phyloP scores from a whole-genome alignment of 2,888 invertebrate species.

The Andrena dorsata region DNA sequence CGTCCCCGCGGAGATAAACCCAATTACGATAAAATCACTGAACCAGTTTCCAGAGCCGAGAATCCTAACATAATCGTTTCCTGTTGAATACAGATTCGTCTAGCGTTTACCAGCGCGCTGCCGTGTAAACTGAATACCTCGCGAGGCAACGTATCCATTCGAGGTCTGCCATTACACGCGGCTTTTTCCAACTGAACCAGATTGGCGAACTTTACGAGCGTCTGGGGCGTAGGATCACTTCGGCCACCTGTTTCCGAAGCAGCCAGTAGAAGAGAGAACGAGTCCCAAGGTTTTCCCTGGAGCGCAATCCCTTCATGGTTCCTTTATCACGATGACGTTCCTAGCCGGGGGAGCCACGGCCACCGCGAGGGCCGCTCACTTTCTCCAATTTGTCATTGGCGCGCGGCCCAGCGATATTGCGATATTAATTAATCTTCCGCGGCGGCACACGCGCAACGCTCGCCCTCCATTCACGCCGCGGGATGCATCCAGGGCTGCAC shows the following conservation, averaged over 20 bases:
- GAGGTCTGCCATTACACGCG: too few species aligned
- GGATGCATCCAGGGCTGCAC: constrained; percentile 29
- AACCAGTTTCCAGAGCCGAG: constrained; percentile 14
- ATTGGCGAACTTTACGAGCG: too few species aligned
- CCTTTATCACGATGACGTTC: constrained; percentile 72
- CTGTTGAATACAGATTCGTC: neutral
- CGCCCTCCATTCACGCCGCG: constrained; percentile 51
- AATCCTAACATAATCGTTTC: constrained; percentile 20
- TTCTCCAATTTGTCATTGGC: constrained; percentile 79
- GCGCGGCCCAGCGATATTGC: constrained; percentile 71
- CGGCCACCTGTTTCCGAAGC: neutral
- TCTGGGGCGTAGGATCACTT: too few species aligned
- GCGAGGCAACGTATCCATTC: neutral
- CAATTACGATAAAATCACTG: constrained; percentile 13
- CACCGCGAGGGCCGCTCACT: constrained; percentile 72
- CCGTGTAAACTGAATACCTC: neutral
- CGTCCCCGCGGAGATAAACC: constrained; percentile 15
- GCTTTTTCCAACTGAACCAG: too few species aligned
- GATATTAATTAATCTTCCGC: constrained; percentile 77
- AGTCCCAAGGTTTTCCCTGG: constrained; percentile 59
- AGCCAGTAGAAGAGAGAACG: constrained; percentile 23
- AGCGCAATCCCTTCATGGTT: constrained; percentile 66
- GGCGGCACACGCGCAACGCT: constrained; percentile 51
- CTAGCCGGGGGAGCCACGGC: constrained; percentile 60
- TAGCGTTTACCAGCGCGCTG: neutral